Evolutionary conservation across 2,113 vertebrate genomes (phyloP).

Genomic region (Odobenus rosmarus): DNA sequence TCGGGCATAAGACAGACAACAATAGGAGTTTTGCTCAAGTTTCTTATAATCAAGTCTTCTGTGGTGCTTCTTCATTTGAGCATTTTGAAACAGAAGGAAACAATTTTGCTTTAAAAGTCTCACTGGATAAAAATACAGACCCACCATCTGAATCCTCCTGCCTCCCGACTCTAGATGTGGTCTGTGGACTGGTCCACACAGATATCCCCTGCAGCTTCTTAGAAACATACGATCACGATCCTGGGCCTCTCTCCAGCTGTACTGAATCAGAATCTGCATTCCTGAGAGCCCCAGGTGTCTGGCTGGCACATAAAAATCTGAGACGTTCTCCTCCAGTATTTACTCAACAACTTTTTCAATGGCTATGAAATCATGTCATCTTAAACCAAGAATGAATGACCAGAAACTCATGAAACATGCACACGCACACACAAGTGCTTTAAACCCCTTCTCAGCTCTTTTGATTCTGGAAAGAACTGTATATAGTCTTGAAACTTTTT

Average conservation of each 20-base stretch:
- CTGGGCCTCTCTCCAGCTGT: not conserved
- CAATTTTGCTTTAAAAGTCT: slow-evolving; percentile 9
- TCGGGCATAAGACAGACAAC: not conserved
- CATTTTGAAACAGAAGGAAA: slow-evolving; percentile 38
- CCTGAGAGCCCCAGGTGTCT: not conserved
- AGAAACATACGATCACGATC: not conserved
- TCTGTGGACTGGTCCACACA: fast-evolving
- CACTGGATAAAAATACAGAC: not conserved
- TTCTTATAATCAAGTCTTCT: not conserved
- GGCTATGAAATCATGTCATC: not conserved
- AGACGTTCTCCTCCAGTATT: not conserved
- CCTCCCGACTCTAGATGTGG: not conserved
- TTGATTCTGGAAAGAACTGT: not conserved
- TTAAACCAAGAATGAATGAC: slow-evolving; percentile 2
- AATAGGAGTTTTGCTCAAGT: not conserved
- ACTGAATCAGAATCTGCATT: not conserved
- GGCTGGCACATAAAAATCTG: not conserved
- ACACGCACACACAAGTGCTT: not conserved
- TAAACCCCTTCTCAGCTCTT: not conserved
- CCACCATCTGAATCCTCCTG: not conserved
- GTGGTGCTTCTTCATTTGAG: not conserved
- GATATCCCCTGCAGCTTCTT: not conserved
- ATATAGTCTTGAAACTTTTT: not conserved
- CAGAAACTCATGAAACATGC: not conserved
- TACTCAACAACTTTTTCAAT: not conserved